Percentiles rank a stretch among this genome's conserved stretches.
These are phyloP conservation scores for Umimayanthus kanabou DNA, from an alignment of 92 coral and sea anemone species.

Conservation along the genomic window DNA sequence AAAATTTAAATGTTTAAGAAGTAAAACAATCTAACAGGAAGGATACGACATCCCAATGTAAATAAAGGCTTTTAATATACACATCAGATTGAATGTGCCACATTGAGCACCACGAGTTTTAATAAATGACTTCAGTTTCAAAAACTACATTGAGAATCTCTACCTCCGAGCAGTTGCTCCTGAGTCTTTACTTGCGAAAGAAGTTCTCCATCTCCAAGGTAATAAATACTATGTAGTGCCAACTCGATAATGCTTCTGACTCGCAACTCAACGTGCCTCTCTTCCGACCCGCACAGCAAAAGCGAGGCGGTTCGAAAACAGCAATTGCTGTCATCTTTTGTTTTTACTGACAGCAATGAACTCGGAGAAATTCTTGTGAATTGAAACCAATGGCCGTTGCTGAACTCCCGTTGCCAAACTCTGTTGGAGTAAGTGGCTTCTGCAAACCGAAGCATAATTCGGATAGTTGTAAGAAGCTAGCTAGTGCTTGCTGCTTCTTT, in stretches of 20 bases:
- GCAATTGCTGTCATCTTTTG: neutral
- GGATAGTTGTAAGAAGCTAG: neutral
- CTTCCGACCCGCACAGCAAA: neutral
- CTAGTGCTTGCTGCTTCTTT: conserved; percentile 9
- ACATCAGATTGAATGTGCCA: neutral
- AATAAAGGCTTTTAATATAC: too few relatives aligned
- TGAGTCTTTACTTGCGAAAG: conserved; percentile 3
- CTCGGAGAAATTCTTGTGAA: neutral
- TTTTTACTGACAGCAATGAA: neutral
- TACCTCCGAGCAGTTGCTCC: neutral
- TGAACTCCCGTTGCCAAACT: too few relatives aligned
- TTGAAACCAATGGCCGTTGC: neutral
- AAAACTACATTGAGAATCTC: neutral
- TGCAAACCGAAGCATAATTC: conserved; percentile 9
- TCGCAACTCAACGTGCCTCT: neutral
- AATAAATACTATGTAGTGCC: neutral
- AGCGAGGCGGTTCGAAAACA: neutral
- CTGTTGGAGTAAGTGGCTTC: neutral
- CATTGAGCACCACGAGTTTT: neutral
- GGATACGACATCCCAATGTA: neutral
- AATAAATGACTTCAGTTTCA: neutral
- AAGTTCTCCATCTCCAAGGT: conserved; percentile 11
- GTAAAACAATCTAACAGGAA: too few relatives aligned
- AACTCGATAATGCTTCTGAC: neutral
- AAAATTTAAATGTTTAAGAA: too few relatives aligned